Base-by-base conservation (phyloP, 2,888 invertebrate genomes). In the Agonopterix heracliana region DNA sequence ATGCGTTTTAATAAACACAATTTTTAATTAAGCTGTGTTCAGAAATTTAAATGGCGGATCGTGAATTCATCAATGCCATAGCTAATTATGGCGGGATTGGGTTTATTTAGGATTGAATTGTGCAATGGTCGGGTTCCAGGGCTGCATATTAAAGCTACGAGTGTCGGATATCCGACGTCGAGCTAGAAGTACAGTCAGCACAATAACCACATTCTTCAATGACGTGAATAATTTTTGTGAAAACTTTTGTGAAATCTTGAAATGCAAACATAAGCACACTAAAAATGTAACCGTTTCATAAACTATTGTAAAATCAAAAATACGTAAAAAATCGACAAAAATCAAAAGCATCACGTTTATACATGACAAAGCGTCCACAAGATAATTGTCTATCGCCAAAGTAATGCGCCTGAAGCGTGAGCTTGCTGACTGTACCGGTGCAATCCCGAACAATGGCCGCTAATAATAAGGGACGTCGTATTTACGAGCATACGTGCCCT, bases 401-500 rank as follows among this genome's bases (percentile, higher is more conserved):
- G 38, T 4, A 38, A 38, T 52, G 55, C 53, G 60, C 60, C 52
- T 49, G 53, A 45, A 56, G 63, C 63, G 58, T 50, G 54, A 60
- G 61, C 66, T 64, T 66, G 64, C 71, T 59, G 81, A 79, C 78
- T 70, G 81, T 86, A 82, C 84, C 63, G 56, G 63, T 64, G 72
- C 80, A 73, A 72, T 72, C 66, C 73, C 72, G 80, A 86, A 87
- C 88, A 88, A 88, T 87, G 78, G 81, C 68, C 69, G 77, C 81
- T 87, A 86, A 87, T 87, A 88, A 88, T 85, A 86, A 84, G 81
- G 80, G 73, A 80, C 81, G 76, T 73, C 76, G 82, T 85, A 86
- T 88, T 87, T 87, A 87, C 80, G 88, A 85, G 71, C 81, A 81
- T 85, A 88, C 86, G 88, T 88, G 88, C 86, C 76, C 74, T 78